Base-by-base conservation (phyloP, 1,140 invertebrate genomes). In the Hycleus cichorii region DNA sequence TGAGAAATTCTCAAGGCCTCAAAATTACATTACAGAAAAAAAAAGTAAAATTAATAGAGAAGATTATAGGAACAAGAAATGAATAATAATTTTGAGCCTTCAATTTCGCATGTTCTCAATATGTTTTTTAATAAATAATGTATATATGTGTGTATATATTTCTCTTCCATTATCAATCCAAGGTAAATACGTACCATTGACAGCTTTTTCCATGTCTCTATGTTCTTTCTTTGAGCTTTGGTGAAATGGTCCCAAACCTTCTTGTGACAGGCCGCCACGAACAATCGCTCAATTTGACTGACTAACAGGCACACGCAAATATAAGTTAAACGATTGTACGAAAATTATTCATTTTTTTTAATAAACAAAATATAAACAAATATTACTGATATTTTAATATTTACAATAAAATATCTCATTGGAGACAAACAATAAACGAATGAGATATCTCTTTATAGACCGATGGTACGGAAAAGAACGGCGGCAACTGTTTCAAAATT, bases 211-310 rank as follows among this genome's bases (percentile, higher is more conserved):
- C 94, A 97, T 72, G 90, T 86, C 77, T 96, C 93, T 79, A 97
- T 94, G 81, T 96, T 96, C 86, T 96, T 97, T 78, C 94, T 82
- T 79, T 97, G 94, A 63, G 93, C 91, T 84, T 97, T 97, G 77
- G 92, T 95, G 85, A 97, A 97, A 86, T 97, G 93, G 85, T 97
- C 95, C 93, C 93, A 97, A 77, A 93, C 92, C 79, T 95, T 95
- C 86, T 97, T 95, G 81, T 95, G 93, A 77, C 86, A 89, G 72
- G 93, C 90, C 67, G 91, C 87, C 74, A 81, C 81, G 83, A 97
- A 96, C 77, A 97, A 91, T 81, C 90, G 88, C 86, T 94, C 93
- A 81, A 97, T 94, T 86, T 96, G 91, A 88, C 90, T 88, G 86
- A 96, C 94, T 97, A 87, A 80, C 74, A 78, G 72, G 70, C 69